phyloP scores from a whole-genome alignment of 2,113 vertebrate genomes.

The Epinephelus lanceolatus region DNA sequence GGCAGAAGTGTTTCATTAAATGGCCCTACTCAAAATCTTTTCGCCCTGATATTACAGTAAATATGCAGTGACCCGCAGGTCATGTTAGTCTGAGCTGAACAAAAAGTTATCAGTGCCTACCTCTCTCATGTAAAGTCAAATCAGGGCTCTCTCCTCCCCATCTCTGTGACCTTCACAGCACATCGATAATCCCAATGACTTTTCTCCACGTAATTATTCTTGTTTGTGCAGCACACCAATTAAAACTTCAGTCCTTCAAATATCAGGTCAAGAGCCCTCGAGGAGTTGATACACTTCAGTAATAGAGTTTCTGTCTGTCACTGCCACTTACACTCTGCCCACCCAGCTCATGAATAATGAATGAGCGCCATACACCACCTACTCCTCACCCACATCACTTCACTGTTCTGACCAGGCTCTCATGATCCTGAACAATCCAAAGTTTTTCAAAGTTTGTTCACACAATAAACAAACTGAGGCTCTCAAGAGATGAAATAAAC shows the following conservation, averaged over 20 bases:
- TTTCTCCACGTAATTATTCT: slow-evolving; percentile 49
- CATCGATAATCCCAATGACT: slow-evolving; percentile 51
- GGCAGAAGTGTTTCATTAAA: not conserved
- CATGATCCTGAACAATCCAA: slow-evolving; percentile 40
- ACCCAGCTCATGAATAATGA: slow-evolving; percentile 81
- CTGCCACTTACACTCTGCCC: slow-evolving; percentile 75
- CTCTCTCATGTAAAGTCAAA: slow-evolving; percentile 52
- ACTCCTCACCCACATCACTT: slow-evolving; percentile 70
- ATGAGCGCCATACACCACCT: slow-evolving; percentile 76
- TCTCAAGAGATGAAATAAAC: not conserved
- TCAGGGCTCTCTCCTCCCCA: slow-evolving; percentile 67
- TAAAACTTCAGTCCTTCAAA: slow-evolving; percentile 55
- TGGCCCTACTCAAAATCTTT: not conserved
- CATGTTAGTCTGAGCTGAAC: slow-evolving; percentile 3
- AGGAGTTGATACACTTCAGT: slow-evolving; percentile 70
- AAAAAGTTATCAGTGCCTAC: slow-evolving; percentile 54
- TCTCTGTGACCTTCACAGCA: slow-evolving; percentile 32
- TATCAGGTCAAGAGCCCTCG: slow-evolving; percentile 67
- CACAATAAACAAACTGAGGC: slow-evolving; percentile 13
- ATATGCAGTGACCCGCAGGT: slow-evolving; percentile 20
- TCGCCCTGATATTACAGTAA: not conserved
- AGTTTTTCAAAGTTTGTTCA: slow-evolving; percentile 13
- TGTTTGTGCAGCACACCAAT: slow-evolving; percentile 50
- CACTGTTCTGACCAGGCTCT: slow-evolving; percentile 49
- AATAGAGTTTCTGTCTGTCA: slow-evolving; percentile 74